Conservation (phyloP, 2,888 invertebrate genomes). For the Nymphalis polychloros region DNA sequence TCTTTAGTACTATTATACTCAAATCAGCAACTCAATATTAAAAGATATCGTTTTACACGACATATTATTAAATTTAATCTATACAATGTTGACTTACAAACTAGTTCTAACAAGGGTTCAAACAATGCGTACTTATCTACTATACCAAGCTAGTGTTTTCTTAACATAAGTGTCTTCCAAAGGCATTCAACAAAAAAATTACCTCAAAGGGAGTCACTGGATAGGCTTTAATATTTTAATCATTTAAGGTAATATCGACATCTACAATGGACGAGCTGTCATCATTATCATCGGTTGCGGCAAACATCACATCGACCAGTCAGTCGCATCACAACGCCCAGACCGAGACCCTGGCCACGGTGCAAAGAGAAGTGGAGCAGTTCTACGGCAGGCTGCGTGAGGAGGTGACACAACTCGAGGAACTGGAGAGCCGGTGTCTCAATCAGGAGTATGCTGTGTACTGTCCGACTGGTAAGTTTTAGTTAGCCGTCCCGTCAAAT, state of each 20-base stretch:
- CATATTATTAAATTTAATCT: too few species aligned
- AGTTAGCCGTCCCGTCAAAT: neutral
- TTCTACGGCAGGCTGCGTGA: conserved; percentile 29
- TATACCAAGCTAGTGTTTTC: too few species aligned
- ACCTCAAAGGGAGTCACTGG: too few species aligned
- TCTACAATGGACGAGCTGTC: conserved; percentile 19
- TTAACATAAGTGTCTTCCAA: too few species aligned
- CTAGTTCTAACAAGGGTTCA: too few species aligned
- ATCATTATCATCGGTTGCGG: conserved; percentile 1
- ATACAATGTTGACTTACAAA: too few species aligned
- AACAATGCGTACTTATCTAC: too few species aligned
- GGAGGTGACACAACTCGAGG: conserved; percentile 37
- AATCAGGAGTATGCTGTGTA: conserved; percentile 62
- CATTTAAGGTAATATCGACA: conserved; percentile 2
- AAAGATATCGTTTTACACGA: too few species aligned
- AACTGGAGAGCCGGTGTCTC: conserved; percentile 56
- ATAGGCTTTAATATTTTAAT: neutral
- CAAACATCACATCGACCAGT: neutral
- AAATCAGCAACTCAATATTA: too few species aligned
- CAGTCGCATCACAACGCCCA: conserved; percentile 20
- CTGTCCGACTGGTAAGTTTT: conserved; percentile 63
- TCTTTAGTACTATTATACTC: too few species aligned
- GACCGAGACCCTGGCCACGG: conserved; percentile 2
- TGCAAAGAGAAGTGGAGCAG: conserved; percentile 13
- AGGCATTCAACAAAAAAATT: too few species aligned